phyloP scores from a whole-genome alignment of 1,140 invertebrate genomes.

The Charaxes varanes region DNA sequence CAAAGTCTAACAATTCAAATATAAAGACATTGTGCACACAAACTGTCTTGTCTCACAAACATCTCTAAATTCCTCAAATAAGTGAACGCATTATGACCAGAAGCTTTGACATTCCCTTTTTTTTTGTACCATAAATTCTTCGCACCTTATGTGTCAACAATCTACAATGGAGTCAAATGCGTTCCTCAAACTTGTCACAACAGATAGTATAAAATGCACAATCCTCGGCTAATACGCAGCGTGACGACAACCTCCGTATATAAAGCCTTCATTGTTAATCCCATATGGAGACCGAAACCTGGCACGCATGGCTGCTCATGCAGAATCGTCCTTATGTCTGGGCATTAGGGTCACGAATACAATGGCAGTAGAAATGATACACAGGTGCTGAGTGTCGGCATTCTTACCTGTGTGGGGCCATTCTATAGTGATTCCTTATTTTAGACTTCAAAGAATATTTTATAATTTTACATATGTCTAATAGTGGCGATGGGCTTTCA shows the following conservation, averaged over 20 bases:
- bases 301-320: slow-evolving; percentile 9
- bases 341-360: slow-evolving; percentile 10
- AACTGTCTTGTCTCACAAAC: not conserved
- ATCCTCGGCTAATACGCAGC: slow-evolving; percentile 15
- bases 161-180: slow-evolving; percentile 19
- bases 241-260: slow-evolving; percentile 19
- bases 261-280: slow-evolving; percentile 25
- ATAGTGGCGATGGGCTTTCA: no score
- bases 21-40: not conserved
- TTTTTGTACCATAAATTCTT: slow-evolving; percentile 12
- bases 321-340: slow-evolving; percentile 6
- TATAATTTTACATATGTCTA: no score
- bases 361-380: slow-evolving; percentile 10
- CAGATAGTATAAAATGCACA: slow-evolving; percentile 14
- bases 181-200: slow-evolving; percentile 24
- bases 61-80: not conserved
- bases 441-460: no score
- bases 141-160: slow-evolving; percentile 11
- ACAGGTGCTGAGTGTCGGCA: slow-evolving; percentile 33
- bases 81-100: not conserved
- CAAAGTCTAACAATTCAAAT: not conserved
- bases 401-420: slow-evolving; percentile 18
- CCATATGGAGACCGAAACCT: slow-evolving; percentile 15
- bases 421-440: no score
- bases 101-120: not conserved